Base-by-base conservation (phyloP, 2,797 vertebrate species). In the Tympanoctomys barrerae region DNA sequence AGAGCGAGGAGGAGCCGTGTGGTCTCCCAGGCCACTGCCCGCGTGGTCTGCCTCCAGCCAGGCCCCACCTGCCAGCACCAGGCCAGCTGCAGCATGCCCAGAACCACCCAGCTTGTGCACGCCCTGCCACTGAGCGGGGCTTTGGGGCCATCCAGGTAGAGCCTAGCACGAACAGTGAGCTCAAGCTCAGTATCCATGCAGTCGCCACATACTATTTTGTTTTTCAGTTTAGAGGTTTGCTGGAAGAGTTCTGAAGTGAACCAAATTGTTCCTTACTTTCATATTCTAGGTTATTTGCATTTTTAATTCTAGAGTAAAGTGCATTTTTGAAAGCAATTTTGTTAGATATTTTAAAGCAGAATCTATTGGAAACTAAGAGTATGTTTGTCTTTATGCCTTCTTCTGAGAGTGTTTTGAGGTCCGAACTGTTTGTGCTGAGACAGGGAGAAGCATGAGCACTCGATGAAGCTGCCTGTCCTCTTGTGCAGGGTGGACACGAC, bases 331-430 rank as follows among this genome's bases (percentile, higher is more conserved):
- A 93, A 95, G 61, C 28, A 87, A 36, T 31, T 68, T 80, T 66
- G 9, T 81, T 89, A 59, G 26, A 68, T 61, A 36, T 90, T 81
- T 90, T 26, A 24, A 39, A 91, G 59, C 78, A 78, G 24, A 82
- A 90, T 39, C 57, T 88, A 77, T n/a, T 73, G 90, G 33, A 89
- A 94, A 75, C 64, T 70, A 85, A 94, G 84, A 96, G 86, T 59
- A 39, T 62, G 33, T 88, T 84, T 92, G n/a, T 79, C 64, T 93
- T 84, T 62, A 4, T 77, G 68, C 36, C 71, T 80, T 90, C 82
- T 89, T 81, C 31, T 87, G 54, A 89, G 83, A 39, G 10, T 80
- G 36, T 52, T 92, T 79, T 86, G 77, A 89, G 39, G 4, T 78
- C 57, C 77, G 31, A 80, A n/a, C n/a, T 79, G 6, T 83, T 95